Evolutionary conservation across 2,797 vertebrate species (phyloP).

Genomic region (Trachurus trachurus): DNA sequence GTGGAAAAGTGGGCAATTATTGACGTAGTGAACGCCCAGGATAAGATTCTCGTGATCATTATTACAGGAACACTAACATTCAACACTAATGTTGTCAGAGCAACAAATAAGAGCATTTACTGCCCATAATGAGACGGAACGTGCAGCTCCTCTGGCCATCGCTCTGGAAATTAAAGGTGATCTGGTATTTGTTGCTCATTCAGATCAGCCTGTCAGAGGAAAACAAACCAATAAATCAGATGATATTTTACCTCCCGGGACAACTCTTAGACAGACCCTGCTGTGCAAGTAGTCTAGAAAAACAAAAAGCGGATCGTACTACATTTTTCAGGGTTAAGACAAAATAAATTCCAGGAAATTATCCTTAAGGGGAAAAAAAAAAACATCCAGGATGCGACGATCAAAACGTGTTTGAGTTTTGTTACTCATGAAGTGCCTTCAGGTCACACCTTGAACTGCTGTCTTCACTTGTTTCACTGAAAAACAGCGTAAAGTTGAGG

Average conservation of each 20-base stretch:
- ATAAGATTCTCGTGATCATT: background rate
- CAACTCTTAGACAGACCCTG: background rate
- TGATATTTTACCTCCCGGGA: background rate
- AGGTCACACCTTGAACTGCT: too few species aligned
- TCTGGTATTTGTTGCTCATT: slow-evolving; percentile 2
- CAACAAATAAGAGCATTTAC: slow-evolving; percentile 9
- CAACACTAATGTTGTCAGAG: background rate
- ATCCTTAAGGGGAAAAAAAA: too few species aligned
- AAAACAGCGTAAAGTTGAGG: too few species aligned
- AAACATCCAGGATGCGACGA: too few species aligned
- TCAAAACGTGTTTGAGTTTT: too few species aligned
- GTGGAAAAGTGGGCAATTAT: slow-evolving; percentile 8
- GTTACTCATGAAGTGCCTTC: too few species aligned
- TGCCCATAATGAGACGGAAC: background rate
- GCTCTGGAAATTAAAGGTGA: slow-evolving; percentile 5
- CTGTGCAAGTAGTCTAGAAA: too few species aligned
- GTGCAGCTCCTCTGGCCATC: background rate
- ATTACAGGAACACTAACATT: slow-evolving; percentile 15
- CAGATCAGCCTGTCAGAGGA: background rate
- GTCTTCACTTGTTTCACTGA: too few species aligned
- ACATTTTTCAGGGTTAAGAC: too few species aligned
- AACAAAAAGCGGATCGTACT: too few species aligned
- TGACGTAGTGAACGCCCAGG: background rate
- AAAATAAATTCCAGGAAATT: too few species aligned
- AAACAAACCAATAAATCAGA: background rate